A percentile compares a stretch with the other conserved stretches of the same genome.
phyloP scores from a whole-genome alignment of 2,888 invertebrate genomes.

The Dolichomitus sp. region DNA sequence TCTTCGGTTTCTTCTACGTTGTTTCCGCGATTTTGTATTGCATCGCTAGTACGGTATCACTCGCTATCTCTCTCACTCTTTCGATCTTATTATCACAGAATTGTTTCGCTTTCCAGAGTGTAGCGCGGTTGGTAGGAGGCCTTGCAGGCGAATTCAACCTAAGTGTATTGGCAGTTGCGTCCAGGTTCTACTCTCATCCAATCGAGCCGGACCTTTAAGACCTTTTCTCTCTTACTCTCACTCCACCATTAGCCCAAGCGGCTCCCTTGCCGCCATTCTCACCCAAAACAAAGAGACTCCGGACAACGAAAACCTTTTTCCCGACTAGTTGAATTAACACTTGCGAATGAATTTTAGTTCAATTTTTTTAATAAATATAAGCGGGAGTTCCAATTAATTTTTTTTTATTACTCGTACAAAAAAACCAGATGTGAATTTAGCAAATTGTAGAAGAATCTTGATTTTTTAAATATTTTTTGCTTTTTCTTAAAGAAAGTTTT shows the following conservation, averaged over 20 bases:
- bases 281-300: slow-evolving; percentile 33
- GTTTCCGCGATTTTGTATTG: slow-evolving; percentile 50
- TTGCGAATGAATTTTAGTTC: slow-evolving; percentile 22
- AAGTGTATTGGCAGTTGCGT: slow-evolving; percentile 81
- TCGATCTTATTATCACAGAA: slow-evolving; percentile 78
- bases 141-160: slow-evolving; percentile 65
- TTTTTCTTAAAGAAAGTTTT: no score
- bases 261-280: slow-evolving; percentile 11
- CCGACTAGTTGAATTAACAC: slow-evolving; percentile 19
- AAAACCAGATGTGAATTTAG: no score
- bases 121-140: slow-evolving; percentile 56
- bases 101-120: slow-evolving; percentile 72
- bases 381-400: no score
- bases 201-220: slow-evolving; percentile 72
- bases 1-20: slow-evolving; percentile 7
- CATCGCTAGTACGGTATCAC: slow-evolving; percentile 19
- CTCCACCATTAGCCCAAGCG: slow-evolving; percentile 26
- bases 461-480: no score
- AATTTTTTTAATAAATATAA: not conserved
- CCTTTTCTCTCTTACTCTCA: slow-evolving; percentile 40
- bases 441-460: no score
- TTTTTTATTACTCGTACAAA: no score
- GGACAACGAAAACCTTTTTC: slow-evolving; percentile 45
- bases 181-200: slow-evolving; percentile 81
- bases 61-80: slow-evolving; percentile 53